A percentile compares a stretch with the other conserved stretches of the same genome.
Evolutionary conservation across 2,888 invertebrate genomes (phyloP).

Genomic region (Cyrtodaria siliqua): DNA sequence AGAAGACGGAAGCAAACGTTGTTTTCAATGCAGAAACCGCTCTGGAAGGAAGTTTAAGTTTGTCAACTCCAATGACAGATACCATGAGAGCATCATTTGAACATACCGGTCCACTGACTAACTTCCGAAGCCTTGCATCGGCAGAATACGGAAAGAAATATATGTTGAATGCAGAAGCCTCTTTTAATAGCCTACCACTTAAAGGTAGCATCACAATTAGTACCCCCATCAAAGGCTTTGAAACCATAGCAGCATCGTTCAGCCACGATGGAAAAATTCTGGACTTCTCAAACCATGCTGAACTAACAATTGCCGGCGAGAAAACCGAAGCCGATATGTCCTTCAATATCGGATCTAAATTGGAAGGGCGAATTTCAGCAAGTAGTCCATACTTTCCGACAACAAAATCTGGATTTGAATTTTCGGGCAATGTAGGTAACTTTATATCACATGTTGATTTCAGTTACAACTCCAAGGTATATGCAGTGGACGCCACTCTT

Average conservation of each 20-base stretch:
- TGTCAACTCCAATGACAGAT: conserved; percentile 6
- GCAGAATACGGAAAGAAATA: conserved; percentile 14
- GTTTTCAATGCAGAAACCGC: conserved; percentile 25
- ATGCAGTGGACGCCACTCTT: conserved; percentile 29
- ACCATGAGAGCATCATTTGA: conserved; percentile 24
- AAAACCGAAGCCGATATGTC: conserved; percentile 63
- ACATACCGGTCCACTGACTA: conserved; percentile 41
- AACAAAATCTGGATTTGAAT: conserved; percentile 31
- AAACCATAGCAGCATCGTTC: conserved; percentile 30
- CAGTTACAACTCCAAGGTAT: conserved; percentile 19
- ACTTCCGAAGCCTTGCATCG: conserved; percentile 23
- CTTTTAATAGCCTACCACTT: conserved; percentile 9
- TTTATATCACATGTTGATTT: conserved; percentile 25
- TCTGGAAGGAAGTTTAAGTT: conserved; percentile 1
- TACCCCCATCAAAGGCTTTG: conserved; percentile 1
- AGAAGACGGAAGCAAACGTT: conserved; percentile 47
- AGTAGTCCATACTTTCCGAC: conserved; percentile 33
- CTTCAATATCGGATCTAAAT: conserved; percentile 50
- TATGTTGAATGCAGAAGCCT: conserved; percentile 16
- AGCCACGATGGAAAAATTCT: conserved; percentile 35
- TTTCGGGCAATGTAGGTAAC: conserved; percentile 27
- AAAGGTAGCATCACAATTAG: not conserved
- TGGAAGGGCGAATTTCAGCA: conserved; percentile 34
- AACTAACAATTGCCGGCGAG: conserved; percentile 35
- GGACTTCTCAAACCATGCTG: conserved; percentile 48